Conservation (phyloP, 1,140 invertebrate species). For the Vollenhovia emeryi region DNA sequence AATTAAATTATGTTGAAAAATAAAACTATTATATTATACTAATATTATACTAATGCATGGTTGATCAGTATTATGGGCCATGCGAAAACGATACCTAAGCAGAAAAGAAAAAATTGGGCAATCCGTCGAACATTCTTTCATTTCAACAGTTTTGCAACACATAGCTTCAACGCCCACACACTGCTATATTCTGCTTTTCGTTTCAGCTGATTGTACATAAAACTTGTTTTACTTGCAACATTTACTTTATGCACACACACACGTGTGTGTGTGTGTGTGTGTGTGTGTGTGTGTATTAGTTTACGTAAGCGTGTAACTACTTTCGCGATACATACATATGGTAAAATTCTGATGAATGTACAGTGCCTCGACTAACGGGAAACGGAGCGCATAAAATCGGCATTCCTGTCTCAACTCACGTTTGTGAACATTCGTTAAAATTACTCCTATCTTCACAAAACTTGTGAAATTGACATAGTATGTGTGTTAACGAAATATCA, state of each 20-base stretch:
- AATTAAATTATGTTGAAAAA: conserved; percentile 7
- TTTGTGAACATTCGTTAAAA: neutral
- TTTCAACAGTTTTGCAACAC: neutral
- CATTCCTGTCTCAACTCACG: neutral
- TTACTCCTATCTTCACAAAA: neutral
- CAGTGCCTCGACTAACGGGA: neutral
- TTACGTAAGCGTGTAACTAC: neutral
- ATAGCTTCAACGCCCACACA: neutral
- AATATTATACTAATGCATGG: too few species aligned
- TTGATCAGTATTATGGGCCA: too few species aligned
- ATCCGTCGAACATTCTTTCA: neutral
- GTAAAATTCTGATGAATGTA: neutral
- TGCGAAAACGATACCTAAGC: too few species aligned
- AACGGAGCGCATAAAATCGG: neutral
- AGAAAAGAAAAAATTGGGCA: neutral
- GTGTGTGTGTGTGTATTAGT: too few species aligned
- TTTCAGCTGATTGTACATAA: neutral
- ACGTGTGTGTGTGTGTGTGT: too few species aligned
- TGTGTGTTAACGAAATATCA: neutral
- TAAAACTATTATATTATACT: too few species aligned
- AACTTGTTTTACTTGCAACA: conserved; percentile 3
- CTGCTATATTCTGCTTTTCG: neutral
- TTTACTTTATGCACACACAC: too few species aligned
- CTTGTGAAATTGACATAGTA: neutral
- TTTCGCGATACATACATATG: neutral